Evolutionary conservation across 2,113 vertebrate genomes (phyloP).

Genomic region (Parotia lawesii): DNA sequence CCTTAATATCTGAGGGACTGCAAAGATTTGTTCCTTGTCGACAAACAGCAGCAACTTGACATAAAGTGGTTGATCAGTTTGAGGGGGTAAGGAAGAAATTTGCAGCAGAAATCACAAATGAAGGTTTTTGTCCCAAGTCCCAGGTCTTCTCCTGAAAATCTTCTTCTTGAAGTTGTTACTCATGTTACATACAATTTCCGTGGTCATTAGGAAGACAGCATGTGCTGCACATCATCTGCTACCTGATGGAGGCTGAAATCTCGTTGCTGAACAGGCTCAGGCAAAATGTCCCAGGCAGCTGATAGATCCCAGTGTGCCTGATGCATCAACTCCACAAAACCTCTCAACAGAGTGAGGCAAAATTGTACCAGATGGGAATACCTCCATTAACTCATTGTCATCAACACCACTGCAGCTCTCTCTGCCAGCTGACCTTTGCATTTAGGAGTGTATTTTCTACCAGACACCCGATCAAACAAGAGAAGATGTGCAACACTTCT

Average conservation of each 20-base stretch:
- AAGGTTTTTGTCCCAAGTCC: not conserved
- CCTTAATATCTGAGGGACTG: not conserved
- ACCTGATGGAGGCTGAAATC: not conserved
- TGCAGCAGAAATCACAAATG: not conserved
- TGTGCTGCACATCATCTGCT: not conserved
- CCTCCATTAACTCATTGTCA: not conserved
- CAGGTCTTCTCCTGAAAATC: not conserved
- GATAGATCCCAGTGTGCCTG: not conserved
- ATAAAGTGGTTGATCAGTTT: not conserved
- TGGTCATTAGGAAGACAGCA: not conserved
- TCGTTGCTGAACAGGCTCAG: not conserved
- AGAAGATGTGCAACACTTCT: not conserved
- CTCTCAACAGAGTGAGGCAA: not conserved
- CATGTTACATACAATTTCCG: fast-evolving
- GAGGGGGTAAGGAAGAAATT: not conserved
- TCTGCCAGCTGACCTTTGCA: not conserved
- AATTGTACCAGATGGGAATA: not conserved
- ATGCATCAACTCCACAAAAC: not conserved
- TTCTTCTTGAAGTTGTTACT: not conserved
- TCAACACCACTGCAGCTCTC: not conserved
- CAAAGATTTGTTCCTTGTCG: not conserved
- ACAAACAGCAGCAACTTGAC: not conserved
- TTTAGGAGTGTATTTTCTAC: not conserved
- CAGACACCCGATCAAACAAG: not conserved
- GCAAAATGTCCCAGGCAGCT: not conserved